These are phyloP conservation scores for Diarsia mendica DNA, from an alignment of 2,888 invertebrate species.

Conservation along the genomic window DNA sequence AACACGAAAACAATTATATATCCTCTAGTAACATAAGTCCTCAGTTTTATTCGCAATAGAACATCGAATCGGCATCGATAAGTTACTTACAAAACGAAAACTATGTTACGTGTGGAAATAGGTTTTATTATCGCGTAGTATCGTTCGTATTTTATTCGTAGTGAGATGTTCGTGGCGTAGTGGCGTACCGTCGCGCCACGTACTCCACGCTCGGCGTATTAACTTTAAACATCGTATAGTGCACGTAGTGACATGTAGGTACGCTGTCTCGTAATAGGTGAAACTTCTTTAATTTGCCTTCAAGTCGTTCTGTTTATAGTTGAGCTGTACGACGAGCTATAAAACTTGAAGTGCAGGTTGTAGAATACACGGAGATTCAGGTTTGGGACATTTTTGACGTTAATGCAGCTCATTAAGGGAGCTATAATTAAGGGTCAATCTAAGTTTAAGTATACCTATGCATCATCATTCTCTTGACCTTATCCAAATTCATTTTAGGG, in stretches of 20 bases:
- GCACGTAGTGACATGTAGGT: slow-evolving; percentile 42
- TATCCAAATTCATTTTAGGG: too few relatives aligned
- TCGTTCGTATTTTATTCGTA: slow-evolving; percentile 59
- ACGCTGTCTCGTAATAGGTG: slow-evolving; percentile 24
- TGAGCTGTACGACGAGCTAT: slow-evolving; percentile 9
- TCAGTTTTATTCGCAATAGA: slow-evolving; percentile 27
- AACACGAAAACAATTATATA: neutral
- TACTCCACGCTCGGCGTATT: slow-evolving; percentile 59
- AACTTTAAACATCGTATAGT: slow-evolving; percentile 57
- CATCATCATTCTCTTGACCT: too few relatives aligned
- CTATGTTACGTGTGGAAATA: slow-evolving; percentile 58
- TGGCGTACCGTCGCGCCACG: slow-evolving; percentile 46
- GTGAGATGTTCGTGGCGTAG: slow-evolving; percentile 42
- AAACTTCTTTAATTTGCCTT: slow-evolving; percentile 54
- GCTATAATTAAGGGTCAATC: neutral
- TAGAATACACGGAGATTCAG: neutral
- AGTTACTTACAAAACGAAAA: slow-evolving; percentile 45
- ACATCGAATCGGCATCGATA: slow-evolving; percentile 41
- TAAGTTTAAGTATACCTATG: neutral
- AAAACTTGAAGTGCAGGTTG: slow-evolving; percentile 1
- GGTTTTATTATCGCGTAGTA: slow-evolving; percentile 58
- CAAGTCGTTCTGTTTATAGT: slow-evolving; percentile 27
- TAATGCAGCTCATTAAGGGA: neutral
- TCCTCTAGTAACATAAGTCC: neutral
- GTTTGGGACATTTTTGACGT: neutral